Conservation (phyloP, 2,888 invertebrate genomes). For the Leptopilina drosophilae region DNA sequence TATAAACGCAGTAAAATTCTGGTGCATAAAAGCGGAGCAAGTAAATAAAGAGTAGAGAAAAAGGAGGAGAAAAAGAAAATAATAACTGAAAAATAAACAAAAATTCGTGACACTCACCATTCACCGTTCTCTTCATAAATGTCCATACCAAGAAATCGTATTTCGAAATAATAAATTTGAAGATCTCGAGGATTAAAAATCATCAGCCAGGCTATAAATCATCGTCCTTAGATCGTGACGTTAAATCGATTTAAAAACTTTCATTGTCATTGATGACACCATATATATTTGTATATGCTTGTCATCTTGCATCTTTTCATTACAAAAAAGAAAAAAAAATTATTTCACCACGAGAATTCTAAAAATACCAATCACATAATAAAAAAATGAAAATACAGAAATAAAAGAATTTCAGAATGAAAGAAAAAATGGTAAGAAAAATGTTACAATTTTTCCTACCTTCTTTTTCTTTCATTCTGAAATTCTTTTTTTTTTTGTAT, state of each 20-base stretch:
- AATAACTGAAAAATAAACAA: too few species aligned
- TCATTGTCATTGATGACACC: conserved; percentile 11
- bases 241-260: background rate
- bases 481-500: too few species aligned
- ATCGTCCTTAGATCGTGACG: background rate
- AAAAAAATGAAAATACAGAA: background rate
- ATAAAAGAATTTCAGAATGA: background rate
- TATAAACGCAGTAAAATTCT: too few species aligned
- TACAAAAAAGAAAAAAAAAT: background rate
- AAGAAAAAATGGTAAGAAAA: too few species aligned
- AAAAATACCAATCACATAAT: background rate
- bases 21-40: too few species aligned
- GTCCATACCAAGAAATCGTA: background rate
- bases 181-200: background rate
- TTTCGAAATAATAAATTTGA: conserved; percentile 6
- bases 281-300: background rate
- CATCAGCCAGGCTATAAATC: background rate
- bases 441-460: too few species aligned
- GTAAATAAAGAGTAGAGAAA: too few species aligned
- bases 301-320: background rate
- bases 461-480: too few species aligned
- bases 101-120: too few species aligned
- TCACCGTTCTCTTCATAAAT: too few species aligned
- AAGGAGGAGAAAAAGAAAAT: too few species aligned
- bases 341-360: background rate